phyloP scores from a whole-genome alignment of 2,797 vertebrate genomes.

The Zalophus californianus region DNA sequence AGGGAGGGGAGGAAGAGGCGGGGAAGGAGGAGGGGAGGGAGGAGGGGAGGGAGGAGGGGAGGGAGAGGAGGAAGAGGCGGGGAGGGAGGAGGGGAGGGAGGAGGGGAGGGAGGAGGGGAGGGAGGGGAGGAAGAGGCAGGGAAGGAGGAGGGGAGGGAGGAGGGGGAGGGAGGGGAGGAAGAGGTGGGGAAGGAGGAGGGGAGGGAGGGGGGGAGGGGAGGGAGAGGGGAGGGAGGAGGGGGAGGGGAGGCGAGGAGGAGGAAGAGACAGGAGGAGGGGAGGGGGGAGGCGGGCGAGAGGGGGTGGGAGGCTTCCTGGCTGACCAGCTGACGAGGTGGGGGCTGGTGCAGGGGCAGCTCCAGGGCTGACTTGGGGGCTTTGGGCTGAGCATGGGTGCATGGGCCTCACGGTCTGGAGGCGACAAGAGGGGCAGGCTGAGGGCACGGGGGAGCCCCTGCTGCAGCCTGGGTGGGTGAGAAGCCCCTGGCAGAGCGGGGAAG shows the following conservation, averaged over 20 bases:
- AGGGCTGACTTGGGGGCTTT: not conserved
- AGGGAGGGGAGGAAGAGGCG: too few species aligned
- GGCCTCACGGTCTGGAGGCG: not conserved
- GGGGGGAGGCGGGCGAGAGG: not conserved
- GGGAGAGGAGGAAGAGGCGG: rapidly evolving
- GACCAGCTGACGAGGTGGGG: not conserved
- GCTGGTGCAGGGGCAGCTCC: not conserved
- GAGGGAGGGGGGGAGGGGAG: too few species aligned
- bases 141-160: too few species aligned
- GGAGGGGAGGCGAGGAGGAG: rapidly evolving
- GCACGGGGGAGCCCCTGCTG: not conserved
- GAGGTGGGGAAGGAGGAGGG: not conserved
- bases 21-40: too few species aligned
- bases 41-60: not conserved
- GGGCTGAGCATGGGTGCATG: not conserved
- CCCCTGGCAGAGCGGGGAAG: not conserved
- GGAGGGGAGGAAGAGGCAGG: too few species aligned
- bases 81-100: not conserved
- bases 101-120: rapidly evolving
- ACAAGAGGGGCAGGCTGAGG: not conserved
- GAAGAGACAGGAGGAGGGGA: not conserved
- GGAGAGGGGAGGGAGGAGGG: not conserved
- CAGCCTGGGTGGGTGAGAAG: not conserved
- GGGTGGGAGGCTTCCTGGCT: not conserved
- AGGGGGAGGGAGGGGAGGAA: not conserved